phyloP scores from a whole-genome alignment of 2,888 invertebrate species.

The Ophion obscuratus region DNA sequence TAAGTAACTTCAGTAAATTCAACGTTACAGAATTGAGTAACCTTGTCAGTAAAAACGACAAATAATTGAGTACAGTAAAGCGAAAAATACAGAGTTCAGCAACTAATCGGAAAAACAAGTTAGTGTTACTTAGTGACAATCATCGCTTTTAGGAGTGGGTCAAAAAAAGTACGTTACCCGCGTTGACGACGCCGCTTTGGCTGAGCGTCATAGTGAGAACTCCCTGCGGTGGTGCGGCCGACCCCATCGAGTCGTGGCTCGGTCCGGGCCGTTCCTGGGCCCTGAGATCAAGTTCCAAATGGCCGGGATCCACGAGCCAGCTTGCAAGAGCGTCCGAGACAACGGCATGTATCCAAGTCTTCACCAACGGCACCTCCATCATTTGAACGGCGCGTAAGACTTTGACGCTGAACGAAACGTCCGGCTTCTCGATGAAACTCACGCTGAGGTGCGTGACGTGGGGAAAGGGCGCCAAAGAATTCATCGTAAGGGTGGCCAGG shows the following conservation, averaged over 20 bases:
- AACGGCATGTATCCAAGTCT: conserved; percentile 85
- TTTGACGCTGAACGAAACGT: conserved; percentile 85
- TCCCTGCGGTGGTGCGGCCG: conserved; percentile 80
- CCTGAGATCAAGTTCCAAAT: conserved; percentile 80
- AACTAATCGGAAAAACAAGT: background rate
- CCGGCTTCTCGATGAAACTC: conserved; percentile 85
- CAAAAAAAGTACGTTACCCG: conserved; percentile 51
- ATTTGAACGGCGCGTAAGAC: conserved; percentile 84
- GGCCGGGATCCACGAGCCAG: conserved; percentile 84
- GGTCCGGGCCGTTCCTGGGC: conserved; percentile 80
- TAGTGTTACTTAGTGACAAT: too few species aligned
- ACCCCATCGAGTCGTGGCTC: conserved; percentile 73
- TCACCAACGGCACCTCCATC: conserved; percentile 86
- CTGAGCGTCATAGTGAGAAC: conserved; percentile 84
- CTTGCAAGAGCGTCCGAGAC: conserved; percentile 85
- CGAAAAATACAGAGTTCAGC: background rate
- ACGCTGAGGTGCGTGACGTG: conserved; percentile 84
- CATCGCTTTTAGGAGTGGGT: background rate
- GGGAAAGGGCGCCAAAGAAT: conserved; percentile 85
- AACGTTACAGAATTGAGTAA: too few species aligned
- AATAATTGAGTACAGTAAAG: background rate
- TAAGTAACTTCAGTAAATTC: too few species aligned
- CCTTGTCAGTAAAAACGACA: too few species aligned
- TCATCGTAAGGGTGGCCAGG: conserved; percentile 83
- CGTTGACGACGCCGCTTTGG: conserved; percentile 71